These are phyloP conservation scores for Platorchestia sp. DNA, from an alignment of 1,140 invertebrate species.

Conservation along the genomic window DNA sequence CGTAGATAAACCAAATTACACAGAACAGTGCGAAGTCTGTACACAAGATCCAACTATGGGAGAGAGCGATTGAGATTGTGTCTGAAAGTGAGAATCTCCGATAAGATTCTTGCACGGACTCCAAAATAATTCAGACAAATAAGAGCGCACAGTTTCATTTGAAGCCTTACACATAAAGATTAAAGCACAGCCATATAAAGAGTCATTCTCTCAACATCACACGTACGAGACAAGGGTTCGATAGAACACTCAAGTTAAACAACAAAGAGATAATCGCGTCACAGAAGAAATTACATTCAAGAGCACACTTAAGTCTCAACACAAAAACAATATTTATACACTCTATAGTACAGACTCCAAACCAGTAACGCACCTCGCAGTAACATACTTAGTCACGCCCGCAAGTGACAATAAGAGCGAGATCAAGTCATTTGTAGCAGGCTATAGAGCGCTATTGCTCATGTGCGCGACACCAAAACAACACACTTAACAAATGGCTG, in stretches of 20 bases:
- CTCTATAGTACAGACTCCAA: not conserved
- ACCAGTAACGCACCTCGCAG: conserved; percentile 14
- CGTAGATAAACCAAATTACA: not conserved
- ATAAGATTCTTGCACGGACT: conserved; percentile 31
- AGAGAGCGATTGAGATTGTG: not conserved
- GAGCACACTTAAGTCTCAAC: conserved; percentile 18
- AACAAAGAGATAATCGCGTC: conserved; percentile 38
- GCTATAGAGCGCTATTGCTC: not conserved
- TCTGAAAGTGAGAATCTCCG: conserved; percentile 18
- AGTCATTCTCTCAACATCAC: conserved; percentile 47
- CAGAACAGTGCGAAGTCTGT: not conserved
- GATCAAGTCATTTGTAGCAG: conserved; percentile 28
- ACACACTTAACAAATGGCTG: conserved; percentile 26
- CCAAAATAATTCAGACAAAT: not conserved
- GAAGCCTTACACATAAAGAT: conserved; percentile 51
- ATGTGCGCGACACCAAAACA: conserved; percentile 5
- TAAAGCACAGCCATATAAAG: conserved; percentile 53
- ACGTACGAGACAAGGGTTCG: conserved; percentile 4
- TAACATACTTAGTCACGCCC: conserved; percentile 12
- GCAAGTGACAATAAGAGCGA: conserved; percentile 10
- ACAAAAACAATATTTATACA: conserved; percentile 32
- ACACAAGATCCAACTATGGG: not conserved
- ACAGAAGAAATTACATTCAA: conserved; percentile 7
- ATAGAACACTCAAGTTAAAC: conserved; percentile 36
- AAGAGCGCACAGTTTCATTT: conserved; percentile 13